Evolutionary conservation across 2,888 invertebrate genomes (phyloP), one percentile per base, ranked within the genome.

Genomic region (Lycocerus yunnanus): DNA sequence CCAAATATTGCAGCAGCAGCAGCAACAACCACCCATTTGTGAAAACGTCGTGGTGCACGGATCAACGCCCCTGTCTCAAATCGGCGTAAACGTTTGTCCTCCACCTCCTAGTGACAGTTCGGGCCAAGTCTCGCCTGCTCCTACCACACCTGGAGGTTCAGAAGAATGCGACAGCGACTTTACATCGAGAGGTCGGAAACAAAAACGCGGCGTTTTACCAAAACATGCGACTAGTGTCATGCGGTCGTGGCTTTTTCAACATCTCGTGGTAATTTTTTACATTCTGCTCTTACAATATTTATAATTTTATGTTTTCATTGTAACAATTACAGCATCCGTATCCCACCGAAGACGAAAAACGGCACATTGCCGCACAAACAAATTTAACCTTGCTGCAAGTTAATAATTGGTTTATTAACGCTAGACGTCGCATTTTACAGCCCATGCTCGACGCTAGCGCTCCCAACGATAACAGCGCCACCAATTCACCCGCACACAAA

Each of bases 211-310:
- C 13, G 97, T 98, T 80, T 90, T 98, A 83, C 98, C 98, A 27
- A 94, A 98, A 84, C 96, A 96, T 85, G 98, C 98, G 79, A 98
- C 98, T 70, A 97, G 97, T 87, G 96, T 96, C 79, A 96, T 98
- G 96, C 89, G 97, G 79, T 95, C 97, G 70, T 98, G 98, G 98
- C 91, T 98, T 78, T 98, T 98, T 89, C 97, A 97, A 86, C 97
- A 98, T 87, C 91, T 98, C 83, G 97, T 97, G 88, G 97, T 97
- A 86, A 91, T 93, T 87, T 59, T 9, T 13, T 59, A 66, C 18
- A 63, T n/a, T n/a, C 20, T 63, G 16, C 18, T 18, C 13, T 20
- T 63, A 16, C 15, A 18, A 63, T 18, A 63, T 63, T 18, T 18
- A n/a, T n/a, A 15, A 63, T 18, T 18, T 18, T 16, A 15, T 60